These are phyloP conservation scores for Kryptopterus vitreolus DNA, from an alignment of 2,797 vertebrate species.

Conservation along the genomic window DNA sequence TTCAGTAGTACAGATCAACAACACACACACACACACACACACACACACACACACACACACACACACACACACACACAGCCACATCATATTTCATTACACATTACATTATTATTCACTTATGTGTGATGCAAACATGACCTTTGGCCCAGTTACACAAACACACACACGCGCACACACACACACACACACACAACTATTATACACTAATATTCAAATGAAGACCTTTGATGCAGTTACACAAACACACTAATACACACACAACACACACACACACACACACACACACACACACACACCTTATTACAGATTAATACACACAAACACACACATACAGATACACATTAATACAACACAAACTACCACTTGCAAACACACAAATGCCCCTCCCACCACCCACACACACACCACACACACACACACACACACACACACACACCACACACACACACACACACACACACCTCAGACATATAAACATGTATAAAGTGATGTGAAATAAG, in stretches of 20 bases:
- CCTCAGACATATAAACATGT: background rate
- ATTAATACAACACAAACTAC: too few relatives aligned
- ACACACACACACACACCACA: background rate
- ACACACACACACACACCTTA: background rate
- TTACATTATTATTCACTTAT: background rate
- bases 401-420: background rate
- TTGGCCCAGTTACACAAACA: background rate
- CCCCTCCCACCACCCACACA: too few relatives aligned
- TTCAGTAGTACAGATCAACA: background rate
- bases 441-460: background rate
- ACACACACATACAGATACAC: background rate
- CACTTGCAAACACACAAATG: too few relatives aligned
- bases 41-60: background rate
- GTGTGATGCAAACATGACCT: background rate
- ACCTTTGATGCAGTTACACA: too few relatives aligned
- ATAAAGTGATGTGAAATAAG: slow-evolving; percentile 2
- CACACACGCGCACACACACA: background rate
- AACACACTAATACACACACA: background rate
- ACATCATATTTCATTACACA: background rate
- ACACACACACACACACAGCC: slow-evolving; percentile 2
- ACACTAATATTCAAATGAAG: too few relatives aligned
- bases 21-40: too few relatives aligned
- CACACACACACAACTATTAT: background rate
- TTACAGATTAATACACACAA: background rate
- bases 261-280: background rate